Percentiles rank a stretch among this genome's conserved stretches.
These are phyloP conservation scores for Haliclona indistincta DNA, from an alignment of 37 sponge, comb jelly and placozoan genomes.

Conservation along the genomic window DNA sequence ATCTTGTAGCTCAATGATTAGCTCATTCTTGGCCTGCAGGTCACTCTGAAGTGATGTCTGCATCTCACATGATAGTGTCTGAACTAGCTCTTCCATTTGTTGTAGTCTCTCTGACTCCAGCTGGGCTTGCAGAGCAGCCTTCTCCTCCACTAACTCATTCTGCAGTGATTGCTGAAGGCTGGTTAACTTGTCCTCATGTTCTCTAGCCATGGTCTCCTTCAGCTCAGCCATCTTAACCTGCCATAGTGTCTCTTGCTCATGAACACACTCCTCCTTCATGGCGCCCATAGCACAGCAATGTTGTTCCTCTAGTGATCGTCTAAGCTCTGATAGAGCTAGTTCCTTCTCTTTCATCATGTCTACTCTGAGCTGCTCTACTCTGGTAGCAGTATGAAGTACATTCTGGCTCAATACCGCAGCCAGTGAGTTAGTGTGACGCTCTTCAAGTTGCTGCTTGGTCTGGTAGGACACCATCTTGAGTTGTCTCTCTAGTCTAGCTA, in stretches of 20 bases:
- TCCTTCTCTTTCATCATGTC: background rate
- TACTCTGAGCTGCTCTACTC: conserved; percentile 11
- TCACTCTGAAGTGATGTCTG: conserved; percentile 8
- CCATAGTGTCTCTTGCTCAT: background rate
- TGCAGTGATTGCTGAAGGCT: conserved; percentile 13
- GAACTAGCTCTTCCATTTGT: conserved; percentile 12
- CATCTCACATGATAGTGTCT: background rate
- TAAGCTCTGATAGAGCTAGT: background rate
- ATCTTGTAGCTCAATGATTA: background rate
- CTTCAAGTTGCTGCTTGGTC: conserved; percentile 6
- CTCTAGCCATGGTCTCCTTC: conserved; percentile 23
- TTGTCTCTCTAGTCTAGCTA: conserved; percentile 15
- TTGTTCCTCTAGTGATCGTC: background rate
- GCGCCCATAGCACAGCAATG: background rate
- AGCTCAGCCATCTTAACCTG: conserved; percentile 14
- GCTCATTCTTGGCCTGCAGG: background rate
- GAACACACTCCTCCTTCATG: background rate
- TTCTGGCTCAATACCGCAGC: background rate
- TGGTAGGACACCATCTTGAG: background rate
- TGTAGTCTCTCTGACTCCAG: conserved; percentile 13
- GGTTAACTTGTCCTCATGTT: conserved; percentile 7
- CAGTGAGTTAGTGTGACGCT: conserved; percentile 8
- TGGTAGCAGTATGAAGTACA: conserved; percentile 6
- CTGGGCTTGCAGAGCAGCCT: background rate
- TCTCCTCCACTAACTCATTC: conserved; percentile 6